Conservation (phyloP, 2,113 vertebrate species). For the Sander vitreus region DNA sequence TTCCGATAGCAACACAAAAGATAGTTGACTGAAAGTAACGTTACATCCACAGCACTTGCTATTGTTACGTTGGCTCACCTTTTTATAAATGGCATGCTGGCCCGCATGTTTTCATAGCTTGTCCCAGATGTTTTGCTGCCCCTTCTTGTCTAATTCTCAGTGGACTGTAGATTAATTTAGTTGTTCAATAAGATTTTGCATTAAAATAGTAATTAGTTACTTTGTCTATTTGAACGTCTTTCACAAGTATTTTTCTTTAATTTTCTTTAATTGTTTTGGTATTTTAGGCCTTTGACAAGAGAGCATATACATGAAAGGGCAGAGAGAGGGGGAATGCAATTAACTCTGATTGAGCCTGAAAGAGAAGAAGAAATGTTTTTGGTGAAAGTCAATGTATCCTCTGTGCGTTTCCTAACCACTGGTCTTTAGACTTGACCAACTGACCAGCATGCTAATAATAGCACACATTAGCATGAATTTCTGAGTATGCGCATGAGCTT, state of each 20-base stretch:
- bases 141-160: background rate
- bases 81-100: background rate
- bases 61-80: background rate
- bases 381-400: background rate
- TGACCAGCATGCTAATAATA: conserved; percentile 16
- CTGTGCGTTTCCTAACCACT: background rate
- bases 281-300: no score
- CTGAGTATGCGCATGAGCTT: no score
- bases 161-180: background rate
- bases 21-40: background rate
- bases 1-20: background rate
- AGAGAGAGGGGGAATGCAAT: background rate
- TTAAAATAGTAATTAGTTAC: background rate
- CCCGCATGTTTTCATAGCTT: background rate
- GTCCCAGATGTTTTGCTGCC: background rate
- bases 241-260: background rate
- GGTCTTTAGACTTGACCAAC: conserved; percentile 11
- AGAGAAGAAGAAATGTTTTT: background rate
- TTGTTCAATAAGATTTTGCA: background rate
- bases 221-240: background rate
- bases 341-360: background rate
- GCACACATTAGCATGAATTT: background rate
- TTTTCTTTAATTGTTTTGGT: no score
- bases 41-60: background rate
- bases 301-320: no score